Base-by-base conservation (phyloP, 2,888 invertebrate species). In the Hirtodrosophila histrioides region DNA sequence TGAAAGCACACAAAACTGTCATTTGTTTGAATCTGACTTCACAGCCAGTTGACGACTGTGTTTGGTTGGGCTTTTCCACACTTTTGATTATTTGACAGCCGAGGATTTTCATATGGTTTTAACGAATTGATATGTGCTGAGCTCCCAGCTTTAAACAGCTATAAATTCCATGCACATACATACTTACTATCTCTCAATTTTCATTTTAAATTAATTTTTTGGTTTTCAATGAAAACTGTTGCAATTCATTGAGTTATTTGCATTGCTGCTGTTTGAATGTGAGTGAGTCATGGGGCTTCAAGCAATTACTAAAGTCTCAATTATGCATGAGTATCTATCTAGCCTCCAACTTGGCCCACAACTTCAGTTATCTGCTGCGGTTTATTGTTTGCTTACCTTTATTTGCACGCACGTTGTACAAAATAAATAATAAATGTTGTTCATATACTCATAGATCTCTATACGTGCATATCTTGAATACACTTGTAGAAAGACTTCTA, bases 41-140 rank as follows among this genome's bases (percentile, higher is more conserved):
- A 37, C 45, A 37, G 50, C 17, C 39, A 40, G 33, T 55, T 51
- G 49, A 43, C 29, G 50, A 17, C 31, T 35, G 43, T 17, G 33
- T 49, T 45, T 41, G 56, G 27, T 12, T 23, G 54, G 48, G 58
- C 41, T 61, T 67, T 75, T 37, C 57, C 58, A 49, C 72, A 67
- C 57, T 62, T 71, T 72, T 76, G 61, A 63, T 61, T 66, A 51
- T 55, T 56, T 79, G 77, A 72, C 80, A 69, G 62, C 39, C 46
- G 44, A n/a, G 76, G 54, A 67, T 67, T 58, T 67, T 56, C 35
- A 27, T 48, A 51, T 17, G 54, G 48, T 29, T 67, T 67, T 35
- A 54, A 40, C 60, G 69, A 62, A 60, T 66, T 78, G 58, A 66
- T 57, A 37, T 12, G 11, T 23, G 48, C 43, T 44, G 40, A 66